Evolutionary conservation across 2,888 invertebrate genomes (phyloP).

Genomic region (Abrostola tripartita): DNA sequence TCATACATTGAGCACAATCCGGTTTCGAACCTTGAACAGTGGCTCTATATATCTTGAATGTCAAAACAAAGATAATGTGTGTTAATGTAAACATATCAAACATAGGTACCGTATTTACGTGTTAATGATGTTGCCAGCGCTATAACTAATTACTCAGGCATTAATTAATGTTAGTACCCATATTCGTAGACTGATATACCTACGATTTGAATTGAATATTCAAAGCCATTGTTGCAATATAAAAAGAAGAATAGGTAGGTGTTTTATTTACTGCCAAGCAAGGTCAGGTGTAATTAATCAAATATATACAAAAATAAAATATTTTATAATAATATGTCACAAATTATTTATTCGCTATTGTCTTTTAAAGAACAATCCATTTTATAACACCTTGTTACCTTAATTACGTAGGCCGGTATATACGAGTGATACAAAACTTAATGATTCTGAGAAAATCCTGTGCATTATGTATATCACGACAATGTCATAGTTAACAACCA

Average conservation of each 20-base stretch:
- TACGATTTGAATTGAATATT: neutral
- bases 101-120: neutral
- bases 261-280: neutral
- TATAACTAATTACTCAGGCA: neutral
- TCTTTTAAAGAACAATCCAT: slow-evolving; percentile 11
- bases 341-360: slow-evolving; percentile 1
- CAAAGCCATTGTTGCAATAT: neutral
- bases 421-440: neutral
- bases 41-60: slow-evolving; percentile 17
- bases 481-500: slow-evolving; percentile 1
- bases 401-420: slow-evolving; percentile 9
- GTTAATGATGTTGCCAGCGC: slow-evolving; percentile 1
- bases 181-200: neutral
- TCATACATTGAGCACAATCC: slow-evolving; percentile 26
- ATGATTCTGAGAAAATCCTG: slow-evolving; percentile 19
- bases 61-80: slow-evolving; percentile 18
- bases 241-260: neutral
- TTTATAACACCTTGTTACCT: slow-evolving; percentile 7
- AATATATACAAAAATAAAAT: neutral
- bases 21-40: slow-evolving; percentile 35
- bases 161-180: neutral
- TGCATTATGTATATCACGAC: slow-evolving; percentile 7
- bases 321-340: neutral
- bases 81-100: slow-evolving; percentile 3
- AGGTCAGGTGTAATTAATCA: neutral